A percentile compares a stretch with the other conserved stretches of the same genome.
Conservation (phyloP, 2,113 vertebrate genomes). For the Xerus inauris region DNA sequence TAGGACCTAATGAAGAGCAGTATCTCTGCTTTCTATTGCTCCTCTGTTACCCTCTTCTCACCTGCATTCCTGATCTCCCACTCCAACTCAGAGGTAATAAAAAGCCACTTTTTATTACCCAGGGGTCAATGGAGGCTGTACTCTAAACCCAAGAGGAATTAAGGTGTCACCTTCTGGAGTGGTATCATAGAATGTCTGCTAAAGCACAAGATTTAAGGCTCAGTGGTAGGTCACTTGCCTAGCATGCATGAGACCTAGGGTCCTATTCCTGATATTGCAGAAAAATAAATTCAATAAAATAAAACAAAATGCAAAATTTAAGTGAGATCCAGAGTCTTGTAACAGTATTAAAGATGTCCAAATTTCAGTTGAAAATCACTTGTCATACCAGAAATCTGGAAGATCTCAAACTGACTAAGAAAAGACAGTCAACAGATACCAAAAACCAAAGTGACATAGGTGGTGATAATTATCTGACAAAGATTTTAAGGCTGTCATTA, state of each 20-base stretch:
- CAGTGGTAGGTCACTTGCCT: too few species aligned
- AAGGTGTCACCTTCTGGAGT: not conserved
- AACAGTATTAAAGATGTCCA: not conserved
- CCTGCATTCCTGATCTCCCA: not conserved
- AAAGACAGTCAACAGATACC: not conserved
- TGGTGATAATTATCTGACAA: not conserved
- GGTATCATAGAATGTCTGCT: not conserved
- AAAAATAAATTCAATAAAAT: too few species aligned
- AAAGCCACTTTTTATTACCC: not conserved
- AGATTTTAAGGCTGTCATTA: not conserved
- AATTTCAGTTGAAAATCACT: not conserved
- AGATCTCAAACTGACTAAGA: not conserved
- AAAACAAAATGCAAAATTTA: not conserved
- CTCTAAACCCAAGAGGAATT: not conserved
- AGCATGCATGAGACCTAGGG: too few species aligned
- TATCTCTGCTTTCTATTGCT: not conserved
- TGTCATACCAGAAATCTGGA: not conserved
- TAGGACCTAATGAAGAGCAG: not conserved
- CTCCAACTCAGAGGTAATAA: not conserved
- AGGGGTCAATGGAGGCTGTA: not conserved
- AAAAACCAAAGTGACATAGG: not conserved
- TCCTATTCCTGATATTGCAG: too few species aligned
- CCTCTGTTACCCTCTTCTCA: not conserved
- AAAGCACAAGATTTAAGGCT: not conserved
- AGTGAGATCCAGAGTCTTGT: not conserved